Evolutionary conservation across 2,888 invertebrate genomes (phyloP).

Genomic region (Cantharis lateralis): DNA sequence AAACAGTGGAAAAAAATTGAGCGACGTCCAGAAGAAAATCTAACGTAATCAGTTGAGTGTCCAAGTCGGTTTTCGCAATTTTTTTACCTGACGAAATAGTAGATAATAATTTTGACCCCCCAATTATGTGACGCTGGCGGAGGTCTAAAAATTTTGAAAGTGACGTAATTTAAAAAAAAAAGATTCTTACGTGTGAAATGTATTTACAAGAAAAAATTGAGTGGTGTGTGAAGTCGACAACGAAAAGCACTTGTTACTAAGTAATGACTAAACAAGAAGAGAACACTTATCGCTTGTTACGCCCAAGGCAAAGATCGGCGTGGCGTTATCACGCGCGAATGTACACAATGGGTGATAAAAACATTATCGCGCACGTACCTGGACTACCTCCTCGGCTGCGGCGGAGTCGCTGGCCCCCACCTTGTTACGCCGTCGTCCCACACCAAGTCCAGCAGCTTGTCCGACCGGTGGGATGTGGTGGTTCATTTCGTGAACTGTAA

Average conservation of each 20-base stretch:
- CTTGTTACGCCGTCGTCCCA: slow-evolving; percentile 69
- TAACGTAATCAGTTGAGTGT: neutral
- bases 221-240: slow-evolving; percentile 1
- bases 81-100: neutral
- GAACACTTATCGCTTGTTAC: slow-evolving; percentile 32
- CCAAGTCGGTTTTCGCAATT: neutral
- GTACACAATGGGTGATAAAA: slow-evolving; percentile 33
- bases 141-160: neutral
- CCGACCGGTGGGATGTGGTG: slow-evolving; percentile 84
- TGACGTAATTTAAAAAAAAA: neutral
- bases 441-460: slow-evolving; percentile 63
- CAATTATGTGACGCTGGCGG: neutral
- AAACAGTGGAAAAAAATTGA: neutral
- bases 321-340: slow-evolving; percentile 35
- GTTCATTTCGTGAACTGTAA: slow-evolving; percentile 91
- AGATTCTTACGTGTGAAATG: slow-evolving; percentile 14
- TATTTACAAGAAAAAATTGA: slow-evolving; percentile 1
- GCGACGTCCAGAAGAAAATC: neutral
- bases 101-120: neutral
- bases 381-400: slow-evolving; percentile 53
- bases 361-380: slow-evolving; percentile 35
- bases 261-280: slow-evolving; percentile 32
- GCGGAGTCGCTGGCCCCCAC: slow-evolving; percentile 73
- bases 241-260: slow-evolving; percentile 29
- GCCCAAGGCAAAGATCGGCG: slow-evolving; percentile 38